These are phyloP conservation scores for Mus spretus DNA, from an alignment of 2,797 vertebrate genomes.

Conservation along the genomic window DNA sequence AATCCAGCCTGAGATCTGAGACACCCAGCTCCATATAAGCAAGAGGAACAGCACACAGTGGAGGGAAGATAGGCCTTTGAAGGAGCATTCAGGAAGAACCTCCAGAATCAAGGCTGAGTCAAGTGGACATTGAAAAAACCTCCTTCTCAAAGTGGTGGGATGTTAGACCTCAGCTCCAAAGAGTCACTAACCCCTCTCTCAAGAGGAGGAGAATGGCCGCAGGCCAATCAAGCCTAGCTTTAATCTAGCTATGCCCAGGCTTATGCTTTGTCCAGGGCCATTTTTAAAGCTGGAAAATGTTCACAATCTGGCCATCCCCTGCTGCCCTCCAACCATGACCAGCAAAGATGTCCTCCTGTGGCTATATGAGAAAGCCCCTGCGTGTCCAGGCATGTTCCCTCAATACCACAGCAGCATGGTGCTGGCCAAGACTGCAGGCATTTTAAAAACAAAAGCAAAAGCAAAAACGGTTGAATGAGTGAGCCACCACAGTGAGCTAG, in stretches of 20 bases:
- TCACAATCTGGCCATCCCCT: not conserved
- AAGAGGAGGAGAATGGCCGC: not conserved
- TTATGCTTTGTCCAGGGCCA: not conserved
- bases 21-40: not conserved
- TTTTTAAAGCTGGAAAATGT: conserved; percentile 48
- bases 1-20: not conserved
- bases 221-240: not conserved
- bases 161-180: not conserved
- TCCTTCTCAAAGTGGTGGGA: not conserved
- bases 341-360: not conserved
- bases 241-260: not conserved
- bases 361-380: not conserved
- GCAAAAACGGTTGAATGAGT: not conserved
- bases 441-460: not conserved
- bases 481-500: not conserved
- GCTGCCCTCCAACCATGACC: not conserved
- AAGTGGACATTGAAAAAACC: not conserved
- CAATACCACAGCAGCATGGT: not conserved
- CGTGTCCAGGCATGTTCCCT: not conserved
- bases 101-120: not conserved
- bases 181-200: not conserved
- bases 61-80: not conserved
- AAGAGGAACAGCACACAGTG: not conserved
- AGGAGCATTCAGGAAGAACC: not conserved
- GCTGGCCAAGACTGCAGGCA: not conserved